A percentile compares a stretch with the other conserved stretches of the same genome.
These are phyloP conservation scores for Etheostoma nigrum DNA, from an alignment of 2,797 vertebrate species.

Conservation along the genomic window DNA sequence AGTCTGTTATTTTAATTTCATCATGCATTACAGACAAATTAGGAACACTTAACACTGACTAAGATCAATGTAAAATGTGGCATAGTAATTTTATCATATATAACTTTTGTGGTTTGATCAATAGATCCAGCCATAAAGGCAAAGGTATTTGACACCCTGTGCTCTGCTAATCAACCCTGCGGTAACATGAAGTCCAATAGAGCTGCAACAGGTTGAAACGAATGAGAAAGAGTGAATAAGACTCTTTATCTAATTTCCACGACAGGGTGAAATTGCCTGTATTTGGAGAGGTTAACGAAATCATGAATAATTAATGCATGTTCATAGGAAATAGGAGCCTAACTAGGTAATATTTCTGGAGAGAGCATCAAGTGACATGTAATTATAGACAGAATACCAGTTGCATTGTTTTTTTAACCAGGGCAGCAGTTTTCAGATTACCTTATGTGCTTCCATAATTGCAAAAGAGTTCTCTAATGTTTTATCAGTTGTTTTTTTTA, in stretches of 20 bases:
- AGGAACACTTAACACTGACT: constrained; percentile 26
- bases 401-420: no score
- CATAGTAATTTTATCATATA: constrained; percentile 22
- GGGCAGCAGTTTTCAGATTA: no score
- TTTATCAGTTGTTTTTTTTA: no score
- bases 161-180: constrained; percentile 8
- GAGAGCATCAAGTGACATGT: constrained; percentile 7
- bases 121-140: constrained; percentile 6
- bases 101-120: constrained; percentile 21
- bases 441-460: no score
- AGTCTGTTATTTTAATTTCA: constrained; percentile 46
- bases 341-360: constrained; percentile 15
- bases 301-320: constrained; percentile 44
- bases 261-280: constrained; percentile 31
- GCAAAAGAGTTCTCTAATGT: no score
- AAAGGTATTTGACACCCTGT: neutral
- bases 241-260: constrained; percentile 27
- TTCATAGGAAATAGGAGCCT: constrained; percentile 23
- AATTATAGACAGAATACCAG: neutral
- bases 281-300: constrained; percentile 47
- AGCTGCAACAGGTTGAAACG: neutral
- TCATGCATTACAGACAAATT: constrained; percentile 33
- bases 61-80: constrained; percentile 25
- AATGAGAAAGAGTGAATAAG: constrained; percentile 11
- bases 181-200: constrained; percentile 18